Percentiles rank a stretch among this genome's conserved stretches.
phyloP scores from a whole-genome alignment of 1,140 invertebrate species.

The Hermetia illucens region DNA sequence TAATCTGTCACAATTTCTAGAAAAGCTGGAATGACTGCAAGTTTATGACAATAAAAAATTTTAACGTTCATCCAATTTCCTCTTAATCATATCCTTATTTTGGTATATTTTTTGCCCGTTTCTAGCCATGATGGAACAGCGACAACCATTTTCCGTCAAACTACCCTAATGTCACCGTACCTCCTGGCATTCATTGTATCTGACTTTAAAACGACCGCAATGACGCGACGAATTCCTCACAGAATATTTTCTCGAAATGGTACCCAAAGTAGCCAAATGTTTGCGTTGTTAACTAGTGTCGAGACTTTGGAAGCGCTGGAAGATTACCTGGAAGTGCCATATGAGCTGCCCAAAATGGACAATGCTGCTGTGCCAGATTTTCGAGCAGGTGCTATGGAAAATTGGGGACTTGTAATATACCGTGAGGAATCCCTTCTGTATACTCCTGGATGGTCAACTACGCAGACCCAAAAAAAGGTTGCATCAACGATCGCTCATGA shows the following conservation, averaged over 20 bases:
- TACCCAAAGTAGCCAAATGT: constrained; percentile 37
- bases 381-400: constrained; percentile 68
- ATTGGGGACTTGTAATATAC: constrained; percentile 70
- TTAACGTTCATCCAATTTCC: no score
- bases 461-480: neutral
- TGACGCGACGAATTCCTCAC: constrained; percentile 25
- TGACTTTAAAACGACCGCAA: constrained; percentile 33
- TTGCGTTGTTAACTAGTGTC: constrained; percentile 38
- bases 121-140: constrained; percentile 5
- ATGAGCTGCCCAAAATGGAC: constrained; percentile 40
- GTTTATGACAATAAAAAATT: no score
- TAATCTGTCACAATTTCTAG: no score
- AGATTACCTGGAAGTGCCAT: constrained; percentile 34
- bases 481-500: neutral
- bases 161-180: constrained; percentile 60
- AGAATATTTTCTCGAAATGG: constrained; percentile 48
- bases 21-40: no score
- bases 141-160: constrained; percentile 33
- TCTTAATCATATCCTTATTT: no score
- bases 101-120: no score
- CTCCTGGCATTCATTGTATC: constrained; percentile 61
- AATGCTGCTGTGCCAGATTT: constrained; percentile 66
- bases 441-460: neutral
- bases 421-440: neutral
- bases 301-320: constrained; percentile 36